phyloP scores from a whole-genome alignment of 1,140 invertebrate genomes.

The Drosophila nikananu region DNA sequence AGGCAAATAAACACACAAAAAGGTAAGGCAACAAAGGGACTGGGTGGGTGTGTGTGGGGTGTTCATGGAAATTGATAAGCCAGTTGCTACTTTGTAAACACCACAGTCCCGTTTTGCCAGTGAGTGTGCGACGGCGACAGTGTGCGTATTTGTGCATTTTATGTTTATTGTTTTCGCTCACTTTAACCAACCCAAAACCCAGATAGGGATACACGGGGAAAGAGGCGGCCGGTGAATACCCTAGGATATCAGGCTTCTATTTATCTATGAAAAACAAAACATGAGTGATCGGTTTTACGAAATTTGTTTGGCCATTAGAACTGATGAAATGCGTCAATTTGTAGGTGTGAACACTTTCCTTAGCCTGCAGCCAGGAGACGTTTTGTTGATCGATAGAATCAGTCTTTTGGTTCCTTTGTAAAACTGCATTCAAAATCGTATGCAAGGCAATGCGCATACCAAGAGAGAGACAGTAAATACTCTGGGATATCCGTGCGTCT shows the following conservation, averaged over 20 bases:
- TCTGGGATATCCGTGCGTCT: conserved; percentile 1
- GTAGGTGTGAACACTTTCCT: not conserved
- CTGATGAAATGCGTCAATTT: not conserved
- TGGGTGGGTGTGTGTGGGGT: not conserved
- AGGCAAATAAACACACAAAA: conserved; percentile 65
- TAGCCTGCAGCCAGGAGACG: not conserved
- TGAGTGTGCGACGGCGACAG: not conserved
- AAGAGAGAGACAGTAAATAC: not conserved
- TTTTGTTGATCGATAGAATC: not conserved
- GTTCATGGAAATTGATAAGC: conserved; percentile 75
- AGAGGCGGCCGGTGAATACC: conserved; percentile 5
- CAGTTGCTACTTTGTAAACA: conserved; percentile 64
- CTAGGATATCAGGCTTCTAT: not conserved
- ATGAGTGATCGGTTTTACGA: conserved; percentile 2
- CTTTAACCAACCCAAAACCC: conserved; percentile 22
- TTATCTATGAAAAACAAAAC: not conserved
- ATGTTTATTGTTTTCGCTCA: conserved; percentile 74
- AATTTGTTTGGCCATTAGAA: conserved; percentile 12
- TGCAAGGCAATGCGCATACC: not conserved
- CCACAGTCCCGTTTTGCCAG: not conserved
- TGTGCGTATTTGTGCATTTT: conserved; percentile 64
- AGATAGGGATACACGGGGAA: not conserved
- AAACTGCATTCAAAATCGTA: not conserved
- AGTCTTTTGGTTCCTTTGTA: not conserved
- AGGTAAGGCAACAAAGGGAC: conserved; percentile 13